Percentiles rank a stretch among this genome's conserved stretches.
phyloP scores from a whole-genome alignment of 2,888 invertebrate species.

The Troglohyphantes excavatus region DNA sequence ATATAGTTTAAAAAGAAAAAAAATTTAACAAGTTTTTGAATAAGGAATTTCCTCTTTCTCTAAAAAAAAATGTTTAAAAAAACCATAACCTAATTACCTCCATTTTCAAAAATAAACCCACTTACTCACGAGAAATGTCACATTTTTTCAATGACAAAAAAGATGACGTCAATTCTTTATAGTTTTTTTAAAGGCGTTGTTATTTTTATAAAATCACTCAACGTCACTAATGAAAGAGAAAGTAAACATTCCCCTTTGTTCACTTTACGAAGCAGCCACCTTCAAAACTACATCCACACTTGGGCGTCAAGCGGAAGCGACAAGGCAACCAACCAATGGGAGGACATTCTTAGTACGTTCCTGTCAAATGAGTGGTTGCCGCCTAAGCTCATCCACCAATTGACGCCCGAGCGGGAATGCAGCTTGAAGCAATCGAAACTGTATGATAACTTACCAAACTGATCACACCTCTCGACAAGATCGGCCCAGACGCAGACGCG shows the following conservation, averaged over 20 bases:
- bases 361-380: too few species aligned
- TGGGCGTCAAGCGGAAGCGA: too few species aligned
- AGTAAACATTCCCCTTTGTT: neutral
- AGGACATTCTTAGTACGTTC: too few species aligned
- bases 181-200: neutral
- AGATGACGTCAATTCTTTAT: neutral
- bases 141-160: neutral
- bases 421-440: neutral
- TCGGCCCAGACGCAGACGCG: conserved; percentile 98
- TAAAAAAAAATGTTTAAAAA: too few species aligned
- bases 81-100: neutral
- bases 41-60: too few species aligned
- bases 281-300: neutral
- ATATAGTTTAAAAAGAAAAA: too few species aligned
- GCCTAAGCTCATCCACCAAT: neutral
- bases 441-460: conserved; percentile 87
- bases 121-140: neutral
- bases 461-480: conserved; percentile 94
- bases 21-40: too few species aligned
- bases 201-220: neutral
- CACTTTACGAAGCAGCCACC: neutral
- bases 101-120: neutral
- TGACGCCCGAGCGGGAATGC: neutral
- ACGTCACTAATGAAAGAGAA: conserved; percentile 2
- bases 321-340: too few species aligned